A percentile compares a stretch with the other conserved stretches of the same genome.
phyloP scores from a whole-genome alignment of 2,113 vertebrate genomes.

The Dipodomys spectabilis region DNA sequence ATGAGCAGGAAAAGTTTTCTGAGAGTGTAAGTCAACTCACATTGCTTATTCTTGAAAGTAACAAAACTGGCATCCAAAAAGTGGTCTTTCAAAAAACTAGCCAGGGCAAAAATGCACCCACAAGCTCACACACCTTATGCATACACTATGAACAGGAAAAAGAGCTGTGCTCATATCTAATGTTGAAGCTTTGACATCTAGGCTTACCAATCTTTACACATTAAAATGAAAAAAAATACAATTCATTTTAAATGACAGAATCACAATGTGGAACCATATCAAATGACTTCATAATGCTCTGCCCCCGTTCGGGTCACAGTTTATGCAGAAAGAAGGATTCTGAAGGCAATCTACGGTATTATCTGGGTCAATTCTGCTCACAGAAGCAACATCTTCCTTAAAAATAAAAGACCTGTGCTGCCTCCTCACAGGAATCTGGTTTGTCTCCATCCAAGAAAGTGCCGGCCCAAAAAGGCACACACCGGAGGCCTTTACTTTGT shows the following conservation, averaged over 20 bases:
- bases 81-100: background rate
- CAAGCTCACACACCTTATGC: background rate
- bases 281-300: background rate
- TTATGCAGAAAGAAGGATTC: background rate
- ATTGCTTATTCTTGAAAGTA: background rate
- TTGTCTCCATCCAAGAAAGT: constrained; percentile 7
- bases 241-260: background rate
- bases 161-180: background rate
- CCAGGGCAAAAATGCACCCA: background rate
- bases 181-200: background rate
- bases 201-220: background rate
- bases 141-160: background rate
- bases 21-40: background rate
- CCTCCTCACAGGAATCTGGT: background rate
- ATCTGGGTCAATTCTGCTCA: background rate
- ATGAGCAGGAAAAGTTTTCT: background rate
- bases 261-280: background rate
- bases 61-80: background rate
- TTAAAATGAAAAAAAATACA: background rate
- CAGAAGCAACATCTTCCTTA: constrained; percentile 19
- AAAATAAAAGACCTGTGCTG: background rate
- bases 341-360: background rate
- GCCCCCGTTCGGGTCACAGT: background rate
- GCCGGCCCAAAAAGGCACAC: background rate
- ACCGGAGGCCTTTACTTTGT: background rate